Evolutionary conservation across 2,113 vertebrate genomes (phyloP).

Genomic region (Jacana jacana): DNA sequence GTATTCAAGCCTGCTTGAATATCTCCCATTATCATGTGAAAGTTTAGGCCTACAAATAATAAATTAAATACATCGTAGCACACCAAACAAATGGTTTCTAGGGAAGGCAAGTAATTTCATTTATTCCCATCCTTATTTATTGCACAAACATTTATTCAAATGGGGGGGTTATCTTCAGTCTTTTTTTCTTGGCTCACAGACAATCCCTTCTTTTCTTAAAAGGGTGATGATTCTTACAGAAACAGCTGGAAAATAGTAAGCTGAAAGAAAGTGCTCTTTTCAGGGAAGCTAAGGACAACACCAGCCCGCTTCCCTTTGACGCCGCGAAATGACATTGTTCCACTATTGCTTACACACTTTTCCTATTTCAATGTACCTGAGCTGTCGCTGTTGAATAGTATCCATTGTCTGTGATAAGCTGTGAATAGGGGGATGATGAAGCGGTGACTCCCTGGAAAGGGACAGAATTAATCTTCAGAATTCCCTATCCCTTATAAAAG

Average conservation of each 20-base stretch:
- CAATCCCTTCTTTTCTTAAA: not conserved
- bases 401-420: not conserved
- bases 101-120: not conserved
- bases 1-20: not conserved
- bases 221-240: not conserved
- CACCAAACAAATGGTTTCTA: not conserved
- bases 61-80: not conserved
- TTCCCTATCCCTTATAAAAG: not conserved
- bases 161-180: not conserved
- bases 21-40: not conserved
- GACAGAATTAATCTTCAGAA: slow-evolving; percentile 20
- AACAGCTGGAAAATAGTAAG: not conserved
- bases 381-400: not conserved
- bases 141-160: not conserved
- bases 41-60: not conserved
- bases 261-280: not conserved
- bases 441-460: not conserved
- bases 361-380: not conserved
- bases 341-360: not conserved
- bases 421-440: not conserved
- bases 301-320: not conserved
- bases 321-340: not conserved
- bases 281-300: not conserved
- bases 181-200: not conserved
- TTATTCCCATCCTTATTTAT: not conserved